Base-by-base conservation (phyloP, 2,797 vertebrate genomes). In the Melanotaenia trifasciata region DNA sequence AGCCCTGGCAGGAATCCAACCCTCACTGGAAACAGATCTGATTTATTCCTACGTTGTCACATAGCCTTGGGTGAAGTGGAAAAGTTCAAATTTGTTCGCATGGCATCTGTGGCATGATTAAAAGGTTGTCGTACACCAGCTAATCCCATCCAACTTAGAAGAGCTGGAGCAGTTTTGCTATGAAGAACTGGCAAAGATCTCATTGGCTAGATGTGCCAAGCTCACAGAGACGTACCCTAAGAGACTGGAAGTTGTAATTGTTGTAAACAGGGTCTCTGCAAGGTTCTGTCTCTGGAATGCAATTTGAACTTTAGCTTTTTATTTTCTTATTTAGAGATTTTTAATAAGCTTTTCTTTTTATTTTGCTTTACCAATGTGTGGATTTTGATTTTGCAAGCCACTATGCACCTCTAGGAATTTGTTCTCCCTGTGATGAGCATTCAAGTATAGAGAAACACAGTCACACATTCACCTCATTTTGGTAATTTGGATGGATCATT, bases 401-500 rank as follows among this genome's bases (percentile, higher is more conserved):
- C 16, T 24, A 62, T 40, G 50, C 40, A 13, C 38, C 20, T 22
- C 8, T 40, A 14, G 13, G 4, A 22, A 13, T 30, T 59, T 65
- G 63, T 33, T 73, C 33, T 58, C 35, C 16, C 22, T 62, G n/a
- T 62, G 47, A 51, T 30, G 43, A 47, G 12, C 9, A 22, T 24
- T 33, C 26, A 28, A 53, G 28, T 9, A 12, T 33, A 30, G 22
- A 18, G 45, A 72, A 72, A 69, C 30, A 35, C 33, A 32, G 18
- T 67, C 59, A 56, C 30, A 32, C 70, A 54, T 78, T 78, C 67
- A 54, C 45, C 59, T 80, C 33, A 70, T 78, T 82, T 80, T 57
- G 47, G 76, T 78, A 13, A 86, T 82, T 80, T 79, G 66, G 73
- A 79, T 72, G 60, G 62, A 71, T 86, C 72, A 61, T 68, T 78